Evolutionary conservation across 2,797 vertebrate genomes (phyloP).

Genomic region (Hyperoplus lanceolatus): DNA sequence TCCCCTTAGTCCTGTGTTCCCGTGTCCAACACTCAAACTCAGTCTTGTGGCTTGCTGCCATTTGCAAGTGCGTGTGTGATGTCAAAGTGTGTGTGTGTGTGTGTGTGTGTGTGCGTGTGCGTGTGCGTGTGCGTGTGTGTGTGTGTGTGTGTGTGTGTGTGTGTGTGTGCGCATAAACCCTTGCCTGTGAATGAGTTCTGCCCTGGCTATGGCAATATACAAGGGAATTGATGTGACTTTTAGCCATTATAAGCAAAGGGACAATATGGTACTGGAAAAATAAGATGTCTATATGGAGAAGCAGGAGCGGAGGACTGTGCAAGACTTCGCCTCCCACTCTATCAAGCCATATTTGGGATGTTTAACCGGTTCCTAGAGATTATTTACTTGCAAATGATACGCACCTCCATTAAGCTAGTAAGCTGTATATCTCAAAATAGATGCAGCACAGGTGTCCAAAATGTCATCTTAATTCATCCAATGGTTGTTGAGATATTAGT

Average conservation of each 20-base stretch:
- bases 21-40: constrained; percentile 48
- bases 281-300: constrained; percentile 27
- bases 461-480: not conserved
- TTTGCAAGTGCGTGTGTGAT: constrained; percentile 1
- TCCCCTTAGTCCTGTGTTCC: constrained; percentile 49
- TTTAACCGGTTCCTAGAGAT: not conserved
- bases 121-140: not conserved
- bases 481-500: not conserved
- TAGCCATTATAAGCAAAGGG: constrained; percentile 55
- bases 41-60: constrained; percentile 34
- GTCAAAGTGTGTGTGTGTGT: not conserved
- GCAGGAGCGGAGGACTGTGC: constrained; percentile 9
- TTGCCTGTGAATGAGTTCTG: constrained; percentile 20
- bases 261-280: constrained; percentile 34
- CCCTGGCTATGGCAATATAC: constrained; percentile 27
- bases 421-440: no score
- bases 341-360: constrained; percentile 10
- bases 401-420: not conserved
- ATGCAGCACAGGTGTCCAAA: not conserved
- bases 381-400: constrained; percentile 6
- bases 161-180: constrained; percentile 3
- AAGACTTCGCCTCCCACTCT: constrained; percentile 21
- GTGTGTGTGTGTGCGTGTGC: constrained; percentile 15
- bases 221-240: constrained; percentile 48
- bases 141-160: not conserved